phyloP scores from a whole-genome alignment of 2,888 invertebrate genomes.

The Microdon myrmicae region DNA sequence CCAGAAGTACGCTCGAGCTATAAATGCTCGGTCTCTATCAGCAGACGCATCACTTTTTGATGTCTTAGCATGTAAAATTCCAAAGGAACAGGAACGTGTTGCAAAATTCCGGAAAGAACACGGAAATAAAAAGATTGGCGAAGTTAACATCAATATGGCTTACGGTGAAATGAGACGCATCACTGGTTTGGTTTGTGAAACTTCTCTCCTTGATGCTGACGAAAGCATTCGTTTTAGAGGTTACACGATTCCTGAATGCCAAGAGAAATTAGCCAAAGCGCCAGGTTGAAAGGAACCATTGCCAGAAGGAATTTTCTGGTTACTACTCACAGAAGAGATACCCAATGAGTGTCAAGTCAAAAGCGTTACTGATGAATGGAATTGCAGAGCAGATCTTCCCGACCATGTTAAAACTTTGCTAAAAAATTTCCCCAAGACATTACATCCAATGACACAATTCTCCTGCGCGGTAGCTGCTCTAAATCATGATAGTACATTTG shows the following conservation, averaged over 20 bases:
- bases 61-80: constrained; percentile 87
- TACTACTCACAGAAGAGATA: constrained; percentile 87
- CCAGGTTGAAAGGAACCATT: constrained; percentile 82
- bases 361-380: constrained; percentile 81
- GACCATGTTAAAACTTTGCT: constrained; percentile 84
- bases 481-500: constrained; percentile 86
- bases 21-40: constrained; percentile 76
- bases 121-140: constrained; percentile 92
- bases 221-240: constrained; percentile 95
- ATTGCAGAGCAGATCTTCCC: constrained; percentile 76
- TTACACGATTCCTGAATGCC: constrained; percentile 91
- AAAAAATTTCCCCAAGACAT: constrained; percentile 80
- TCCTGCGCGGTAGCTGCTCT: constrained; percentile 82
- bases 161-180: constrained; percentile 96
- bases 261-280: constrained; percentile 86
- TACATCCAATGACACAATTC: constrained; percentile 91
- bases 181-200: constrained; percentile 90
- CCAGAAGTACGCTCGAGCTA: too few species aligned
- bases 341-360: constrained; percentile 83
- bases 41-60: constrained; percentile 87
- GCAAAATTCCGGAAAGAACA: constrained; percentile 90
- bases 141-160: constrained; percentile 99
- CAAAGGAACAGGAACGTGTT: constrained; percentile 91
- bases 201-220: constrained; percentile 91
- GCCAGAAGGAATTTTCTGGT: constrained; percentile 95